Evolutionary conservation across 2,113 vertebrate genomes (phyloP).

Genomic region (Grammomys dolichurus): DNA sequence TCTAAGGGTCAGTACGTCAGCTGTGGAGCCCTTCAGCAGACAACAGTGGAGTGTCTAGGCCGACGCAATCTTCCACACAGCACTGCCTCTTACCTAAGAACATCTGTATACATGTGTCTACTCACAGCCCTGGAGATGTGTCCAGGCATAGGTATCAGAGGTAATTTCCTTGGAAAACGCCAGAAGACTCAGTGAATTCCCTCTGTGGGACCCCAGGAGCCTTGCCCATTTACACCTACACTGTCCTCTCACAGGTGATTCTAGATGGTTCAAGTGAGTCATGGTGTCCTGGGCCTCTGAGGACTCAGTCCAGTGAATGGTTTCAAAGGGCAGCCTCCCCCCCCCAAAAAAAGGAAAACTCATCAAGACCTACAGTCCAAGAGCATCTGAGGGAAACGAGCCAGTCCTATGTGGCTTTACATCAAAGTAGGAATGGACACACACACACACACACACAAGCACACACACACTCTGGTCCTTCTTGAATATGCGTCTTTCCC

Average conservation of each 20-base stretch:
- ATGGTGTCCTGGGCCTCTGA: background rate
- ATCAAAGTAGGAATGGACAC: background rate
- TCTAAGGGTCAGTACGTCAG: background rate
- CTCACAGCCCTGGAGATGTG: background rate
- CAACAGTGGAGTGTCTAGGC: too few relatives aligned
- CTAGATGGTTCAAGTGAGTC: background rate
- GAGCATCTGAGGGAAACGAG: background rate
- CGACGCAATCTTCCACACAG: background rate
- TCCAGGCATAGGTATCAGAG: too few relatives aligned
- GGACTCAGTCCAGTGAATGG: fast-evolving
- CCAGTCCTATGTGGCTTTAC: background rate
- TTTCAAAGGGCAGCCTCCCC: background rate
- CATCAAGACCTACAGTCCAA: fast-evolving
- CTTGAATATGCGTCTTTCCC: background rate
- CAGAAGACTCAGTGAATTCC: background rate
- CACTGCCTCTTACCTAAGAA: background rate
- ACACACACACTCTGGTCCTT: too few relatives aligned
- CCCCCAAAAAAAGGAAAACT: too few relatives aligned
- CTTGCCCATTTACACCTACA: background rate
- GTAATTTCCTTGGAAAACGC: background rate
- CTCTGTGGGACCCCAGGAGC: too few relatives aligned
- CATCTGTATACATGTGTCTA: background rate
- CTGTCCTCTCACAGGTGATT: background rate
- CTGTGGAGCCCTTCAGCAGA: background rate
- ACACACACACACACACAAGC: too few relatives aligned